Evolutionary conservation across 2,888 invertebrate species (phyloP), one percentile per base, ranked within the genome.

Genomic region (Autographa pulchrina): DNA sequence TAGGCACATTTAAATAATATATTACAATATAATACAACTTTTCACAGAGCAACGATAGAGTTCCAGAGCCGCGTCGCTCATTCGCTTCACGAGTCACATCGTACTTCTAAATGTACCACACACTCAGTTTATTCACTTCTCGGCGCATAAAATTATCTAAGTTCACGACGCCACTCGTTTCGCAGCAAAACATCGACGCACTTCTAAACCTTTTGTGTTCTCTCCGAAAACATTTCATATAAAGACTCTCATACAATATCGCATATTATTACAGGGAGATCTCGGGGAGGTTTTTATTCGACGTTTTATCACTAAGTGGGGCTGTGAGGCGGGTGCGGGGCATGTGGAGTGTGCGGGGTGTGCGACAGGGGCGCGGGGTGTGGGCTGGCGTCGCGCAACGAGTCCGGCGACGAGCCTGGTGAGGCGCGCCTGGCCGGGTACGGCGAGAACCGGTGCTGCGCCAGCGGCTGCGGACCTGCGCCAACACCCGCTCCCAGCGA

Each of bases 381-480:
- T 63, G 94, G 94, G 84, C 94, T 94, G 69, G 92, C 92, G 80
- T 96, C 96, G 80, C 96, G 96, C 77, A 96, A 90, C 72, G 96
- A 97, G 91, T 97, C 97, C 38, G 97, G 97, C 13, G 97, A 97
- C 5, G 97, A 96, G 67, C 95, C 95, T 1, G 96, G 96, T 0
- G 96, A 96, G 0, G 93, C 85, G 25, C 95, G 92, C 9, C 96
- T 92, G 35, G 94, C 92, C 20, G 96, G 96, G 86, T 97, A 97
- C 58, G 96, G 97, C 7, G 97, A 96, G 90, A 96, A 97, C 77
- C 97, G 94, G 85, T 97, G 97, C 88, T 97, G 96, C 62, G 96
- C 94, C 82, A 97, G 91, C 77, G 86, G 85, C 69, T 71, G 89
- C 77, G 73, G 89, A 80, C 70, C 79, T 0, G 72, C 62, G 4